Percentiles rank a stretch among this genome's conserved stretches.
Conservation (phyloP, 2,797 vertebrate species). For the Salarias fasciatus region DNA sequence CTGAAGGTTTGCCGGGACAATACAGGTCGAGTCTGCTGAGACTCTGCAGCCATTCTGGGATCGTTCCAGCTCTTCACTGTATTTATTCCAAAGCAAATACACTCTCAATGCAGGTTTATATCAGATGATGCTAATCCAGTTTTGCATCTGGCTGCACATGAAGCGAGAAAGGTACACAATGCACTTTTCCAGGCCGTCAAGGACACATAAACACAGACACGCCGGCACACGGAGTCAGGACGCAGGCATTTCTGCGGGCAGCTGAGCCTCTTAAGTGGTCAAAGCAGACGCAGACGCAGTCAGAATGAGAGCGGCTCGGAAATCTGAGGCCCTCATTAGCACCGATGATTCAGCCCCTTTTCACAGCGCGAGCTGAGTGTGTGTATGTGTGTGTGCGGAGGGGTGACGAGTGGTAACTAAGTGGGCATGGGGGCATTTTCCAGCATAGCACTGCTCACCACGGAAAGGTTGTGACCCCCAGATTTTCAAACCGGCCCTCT, state of each 20-base stretch:
- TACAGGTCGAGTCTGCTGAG: neutral
- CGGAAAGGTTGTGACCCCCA: conserved; percentile 51
- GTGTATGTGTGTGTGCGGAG: conserved; percentile 15
- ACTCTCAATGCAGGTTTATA: conserved; percentile 13
- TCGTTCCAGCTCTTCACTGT: conserved; percentile 10
- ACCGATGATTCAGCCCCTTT: conserved; percentile 75
- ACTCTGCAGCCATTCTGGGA: conserved; percentile 5
- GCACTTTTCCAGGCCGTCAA: conserved; percentile 40
- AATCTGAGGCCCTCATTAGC: conserved; percentile 66
- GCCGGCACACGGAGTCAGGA: conserved; percentile 31
- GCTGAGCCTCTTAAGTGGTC: conserved; percentile 70
- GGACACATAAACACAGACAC: conserved; percentile 35
- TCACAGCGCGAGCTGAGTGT: conserved; percentile 12
- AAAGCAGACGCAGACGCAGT: conserved; percentile 66
- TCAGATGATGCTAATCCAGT: conserved; percentile 10
- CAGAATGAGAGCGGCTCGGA: conserved; percentile 65
- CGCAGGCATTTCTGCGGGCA: conserved; percentile 70
- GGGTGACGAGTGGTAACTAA: neutral
- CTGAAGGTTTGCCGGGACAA: neutral
- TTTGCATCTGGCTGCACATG: too few relatives aligned
- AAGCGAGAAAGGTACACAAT: conserved; percentile 14
- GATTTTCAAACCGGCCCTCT: conserved; percentile 40
- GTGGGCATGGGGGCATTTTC: conserved; percentile 30
- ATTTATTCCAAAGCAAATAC: conserved; percentile 7
- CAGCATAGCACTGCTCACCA: conserved; percentile 16